These are phyloP conservation scores for Synergus gifuensis DNA, from an alignment of 2,888 invertebrate species.

Conservation along the genomic window DNA sequence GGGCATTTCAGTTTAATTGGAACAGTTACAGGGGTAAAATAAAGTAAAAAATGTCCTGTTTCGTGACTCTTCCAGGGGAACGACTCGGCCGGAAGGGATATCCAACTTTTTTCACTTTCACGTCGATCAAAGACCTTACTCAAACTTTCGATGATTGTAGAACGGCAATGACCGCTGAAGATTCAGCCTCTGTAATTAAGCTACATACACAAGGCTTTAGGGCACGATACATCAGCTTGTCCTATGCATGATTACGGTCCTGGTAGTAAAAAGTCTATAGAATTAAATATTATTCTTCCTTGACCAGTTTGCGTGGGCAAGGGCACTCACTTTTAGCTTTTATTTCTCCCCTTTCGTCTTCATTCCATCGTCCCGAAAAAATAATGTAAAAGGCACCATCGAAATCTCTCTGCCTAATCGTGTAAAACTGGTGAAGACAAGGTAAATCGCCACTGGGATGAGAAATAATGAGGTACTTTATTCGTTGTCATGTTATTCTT, in stretches of 20 bases:
- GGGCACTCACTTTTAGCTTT: constrained; percentile 14
- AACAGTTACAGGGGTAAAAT: background rate
- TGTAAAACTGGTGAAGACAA: background rate
- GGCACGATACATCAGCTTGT: constrained; percentile 43
- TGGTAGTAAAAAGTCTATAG: constrained; percentile 44
- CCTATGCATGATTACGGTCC: constrained; percentile 43
- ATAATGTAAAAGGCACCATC: constrained; percentile 3
- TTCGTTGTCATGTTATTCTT: background rate
- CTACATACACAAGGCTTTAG: constrained; percentile 33
- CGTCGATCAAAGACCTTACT: constrained; percentile 40
- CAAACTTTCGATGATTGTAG: constrained; percentile 44
- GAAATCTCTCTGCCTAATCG: constrained; percentile 2
- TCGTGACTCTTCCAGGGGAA: constrained; percentile 28
- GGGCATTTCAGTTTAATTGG: constrained; percentile 13
- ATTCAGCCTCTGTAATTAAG: constrained; percentile 43
- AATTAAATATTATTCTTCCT: constrained; percentile 44
- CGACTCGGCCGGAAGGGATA: constrained; percentile 20
- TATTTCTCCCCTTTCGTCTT: constrained; percentile 20
- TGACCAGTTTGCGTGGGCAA: constrained; percentile 29
- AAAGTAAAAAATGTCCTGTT: background rate
- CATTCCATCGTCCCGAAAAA: background rate
- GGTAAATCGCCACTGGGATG: background rate
- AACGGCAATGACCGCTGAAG: constrained; percentile 35
- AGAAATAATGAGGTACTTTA: background rate
- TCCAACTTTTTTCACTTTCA: constrained; percentile 44